A percentile compares a stretch with the other conserved stretches of the same genome.
Conservation (phyloP, 2,113 vertebrate species). For the Sphyrna mokarran region DNA sequence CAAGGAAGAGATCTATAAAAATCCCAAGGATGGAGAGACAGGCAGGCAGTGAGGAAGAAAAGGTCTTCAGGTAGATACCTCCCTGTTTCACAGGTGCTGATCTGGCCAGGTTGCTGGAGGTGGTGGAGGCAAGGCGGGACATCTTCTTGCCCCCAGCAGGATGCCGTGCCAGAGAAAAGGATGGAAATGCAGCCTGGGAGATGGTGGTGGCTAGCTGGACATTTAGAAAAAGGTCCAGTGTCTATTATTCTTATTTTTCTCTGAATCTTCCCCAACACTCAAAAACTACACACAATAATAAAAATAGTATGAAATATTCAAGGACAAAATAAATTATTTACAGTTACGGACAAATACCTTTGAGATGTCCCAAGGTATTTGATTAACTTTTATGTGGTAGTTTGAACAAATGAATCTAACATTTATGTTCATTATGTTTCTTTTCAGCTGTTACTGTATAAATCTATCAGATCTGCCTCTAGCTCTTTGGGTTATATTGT, state of each 20-base stretch:
- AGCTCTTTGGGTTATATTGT: not conserved
- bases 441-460: not conserved
- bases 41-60: too few relatives aligned
- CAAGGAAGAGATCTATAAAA: too few relatives aligned
- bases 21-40: too few relatives aligned
- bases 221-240: too few relatives aligned
- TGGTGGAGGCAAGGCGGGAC: too few relatives aligned
- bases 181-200: too few relatives aligned
- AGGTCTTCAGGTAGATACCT: too few relatives aligned
- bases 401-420: slow-evolving; percentile 2
- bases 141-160: too few relatives aligned
- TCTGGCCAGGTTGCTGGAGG: too few relatives aligned
- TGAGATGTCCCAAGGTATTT: not conserved
- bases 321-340: not conserved
- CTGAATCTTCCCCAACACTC: not conserved
- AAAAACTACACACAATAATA: not conserved
- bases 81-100: too few relatives aligned
- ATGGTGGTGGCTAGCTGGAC: too few relatives aligned
- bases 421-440: not conserved
- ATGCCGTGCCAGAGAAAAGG: too few relatives aligned
- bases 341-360: not conserved
- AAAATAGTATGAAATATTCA: not conserved
- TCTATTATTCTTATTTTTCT: not conserved
- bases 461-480: not conserved
- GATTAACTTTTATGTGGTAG: not conserved